Base-by-base conservation (phyloP, 1,140 invertebrate genomes). In the Ceratosolen solmsi region DNA sequence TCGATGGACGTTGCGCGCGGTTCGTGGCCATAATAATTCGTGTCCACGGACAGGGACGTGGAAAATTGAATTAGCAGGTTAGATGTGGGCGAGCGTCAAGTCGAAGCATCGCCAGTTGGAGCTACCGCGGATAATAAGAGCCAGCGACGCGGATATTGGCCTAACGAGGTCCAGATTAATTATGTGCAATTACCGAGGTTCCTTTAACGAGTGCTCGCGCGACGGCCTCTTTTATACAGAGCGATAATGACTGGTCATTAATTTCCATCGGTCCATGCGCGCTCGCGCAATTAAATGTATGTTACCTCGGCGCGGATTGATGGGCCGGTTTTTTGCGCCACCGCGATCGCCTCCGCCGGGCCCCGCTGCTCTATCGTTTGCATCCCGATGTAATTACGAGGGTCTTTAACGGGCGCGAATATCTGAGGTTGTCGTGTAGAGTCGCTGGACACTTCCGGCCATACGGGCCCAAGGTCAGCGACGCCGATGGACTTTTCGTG, bases 401-500 rank as follows among this genome's bases (percentile, higher is more conserved):
- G 17, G 33, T 22, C 33, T 38, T 38, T 22, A 38, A 68, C 8
- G 30, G 33, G 15, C 63, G 60, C 60, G 15, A 63, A 30, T 30
- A 68, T 68, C 63, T 33, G 17, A 36, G 38, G 33, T 22, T 51
- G 70, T 72, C 41, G 58, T 41, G 1, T 30, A 2, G 30, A 20
- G 25, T 56, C 13, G 33, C 49, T 1, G 0, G 51, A 36, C 78
- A 49, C 78, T 72, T 73, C 78, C 78, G 68, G 60, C 22, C 75
- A 2, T 36, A 15, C 22, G 38, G 2, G 15, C 15, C 70, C 79
- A 80, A 80, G 78, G 78, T 73, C 72, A 80, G 56, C 36, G 38
- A 49, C 25, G 27, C 3, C 71, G 58, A 80, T 74, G 79, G 79
- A 51, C 41, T 80, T 80, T 80, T 80, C 79, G 30, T 80, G 79